phyloP scores from a whole-genome alignment of 2,888 invertebrate genomes.

The Sarcophaga rosellei region DNA sequence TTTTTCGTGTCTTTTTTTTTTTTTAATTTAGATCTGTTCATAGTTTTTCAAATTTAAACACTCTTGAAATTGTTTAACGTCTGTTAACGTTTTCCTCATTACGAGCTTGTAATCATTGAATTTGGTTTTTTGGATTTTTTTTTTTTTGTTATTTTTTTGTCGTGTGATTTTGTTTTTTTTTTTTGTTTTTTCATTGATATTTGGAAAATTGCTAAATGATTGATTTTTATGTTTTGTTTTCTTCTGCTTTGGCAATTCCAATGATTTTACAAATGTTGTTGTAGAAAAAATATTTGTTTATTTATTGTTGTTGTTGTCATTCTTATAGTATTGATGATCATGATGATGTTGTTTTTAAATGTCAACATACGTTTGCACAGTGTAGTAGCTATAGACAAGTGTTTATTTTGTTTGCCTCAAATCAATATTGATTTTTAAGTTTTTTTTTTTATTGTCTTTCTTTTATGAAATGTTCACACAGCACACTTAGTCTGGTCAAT shows the following conservation, averaged over 20 bases:
- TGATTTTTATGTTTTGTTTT: slow-evolving; percentile 30
- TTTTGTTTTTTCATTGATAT: slow-evolving; percentile 23
- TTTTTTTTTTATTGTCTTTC: background rate
- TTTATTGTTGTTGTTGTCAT: slow-evolving; percentile 17
- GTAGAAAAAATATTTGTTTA: background rate
- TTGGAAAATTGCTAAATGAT: slow-evolving; percentile 62
- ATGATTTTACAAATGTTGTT: slow-evolving; percentile 54
- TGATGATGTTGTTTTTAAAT: slow-evolving; percentile 38
- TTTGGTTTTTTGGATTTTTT: slow-evolving; percentile 2
- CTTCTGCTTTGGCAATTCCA: slow-evolving; percentile 25
- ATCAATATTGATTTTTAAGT: slow-evolving; percentile 26
- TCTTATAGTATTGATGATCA: background rate
- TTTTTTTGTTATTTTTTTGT: slow-evolving; percentile 2
- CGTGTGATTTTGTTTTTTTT: background rate
- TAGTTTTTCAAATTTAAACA: slow-evolving; percentile 50
- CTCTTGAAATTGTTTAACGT: slow-evolving; percentile 30
- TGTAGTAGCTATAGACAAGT: slow-evolving; percentile 30
- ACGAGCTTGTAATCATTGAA: slow-evolving; percentile 16
- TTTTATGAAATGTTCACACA: slow-evolving; percentile 3
- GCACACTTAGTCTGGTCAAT: slow-evolving; percentile 7
- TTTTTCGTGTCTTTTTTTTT: background rate
- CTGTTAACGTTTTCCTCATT: slow-evolving; percentile 7
- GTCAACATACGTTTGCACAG: slow-evolving; percentile 64
- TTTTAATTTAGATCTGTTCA: background rate
- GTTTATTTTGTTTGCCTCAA: slow-evolving; percentile 35